A percentile compares a stretch with the other conserved stretches of the same genome.
phyloP scores from a whole-genome alignment of 1,140 invertebrate genomes.

The Orussus abietinus region DNA sequence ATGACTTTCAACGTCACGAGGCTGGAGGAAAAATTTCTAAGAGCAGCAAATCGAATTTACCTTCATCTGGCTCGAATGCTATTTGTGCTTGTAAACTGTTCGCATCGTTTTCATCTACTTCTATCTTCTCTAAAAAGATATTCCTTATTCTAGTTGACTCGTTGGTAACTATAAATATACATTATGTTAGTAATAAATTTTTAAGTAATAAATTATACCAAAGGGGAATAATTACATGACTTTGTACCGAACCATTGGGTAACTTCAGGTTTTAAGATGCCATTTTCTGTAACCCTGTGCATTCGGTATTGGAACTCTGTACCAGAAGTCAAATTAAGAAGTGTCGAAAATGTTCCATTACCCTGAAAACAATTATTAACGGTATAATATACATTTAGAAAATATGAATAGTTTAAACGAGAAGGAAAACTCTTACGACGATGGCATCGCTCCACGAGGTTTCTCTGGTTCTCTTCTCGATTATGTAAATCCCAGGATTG shows the following conservation, averaged over 20 bases:
- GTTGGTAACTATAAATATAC: conserved; percentile 23
- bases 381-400: conserved; percentile 9
- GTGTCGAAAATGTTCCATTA: conserved; percentile 8
- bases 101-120: conserved; percentile 12
- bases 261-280: conserved; percentile 25
- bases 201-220: not conserved
- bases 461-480: conserved; percentile 18
- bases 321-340: conserved; percentile 14
- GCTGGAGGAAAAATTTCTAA: too few species aligned
- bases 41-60: too few species aligned
- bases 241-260: conserved; percentile 29
- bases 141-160: conserved; percentile 16
- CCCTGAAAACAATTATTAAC: conserved; percentile 16
- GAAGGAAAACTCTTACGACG: conserved; percentile 20
- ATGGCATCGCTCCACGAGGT: conserved; percentile 5
- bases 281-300: conserved; percentile 18
- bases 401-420: conserved; percentile 12
- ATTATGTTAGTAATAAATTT: not conserved
- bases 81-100: conserved; percentile 21
- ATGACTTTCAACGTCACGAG: too few species aligned
- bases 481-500: conserved; percentile 30
- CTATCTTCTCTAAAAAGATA: conserved; percentile 21
- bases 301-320: conserved; percentile 25
- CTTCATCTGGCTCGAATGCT: conserved; percentile 29
- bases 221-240: not conserved